Base-by-base conservation (phyloP, 2,113 vertebrate species). In the Saguinus imperator region DNA sequence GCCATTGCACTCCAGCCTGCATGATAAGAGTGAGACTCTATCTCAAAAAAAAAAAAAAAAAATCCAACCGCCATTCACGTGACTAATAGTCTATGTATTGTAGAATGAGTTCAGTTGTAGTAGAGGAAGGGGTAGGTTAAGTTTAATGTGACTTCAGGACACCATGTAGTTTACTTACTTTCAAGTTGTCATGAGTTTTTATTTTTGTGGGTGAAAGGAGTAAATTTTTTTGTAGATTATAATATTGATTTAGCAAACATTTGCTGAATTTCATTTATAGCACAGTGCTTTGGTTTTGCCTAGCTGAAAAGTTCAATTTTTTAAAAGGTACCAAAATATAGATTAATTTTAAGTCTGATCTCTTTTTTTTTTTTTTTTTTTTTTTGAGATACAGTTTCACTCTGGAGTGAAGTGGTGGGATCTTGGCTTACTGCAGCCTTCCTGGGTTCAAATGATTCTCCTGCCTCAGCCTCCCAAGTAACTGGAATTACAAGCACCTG, bases 341-440 rank as follows among this genome's bases (percentile, higher is more conserved):
- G 45, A 73, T 93, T 89, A 85, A 61, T 77, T 94, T 89, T 88
- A 92, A 91, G 57, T 11, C 32, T 75, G 37, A 32, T n/a, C 16
- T 10, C 16, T 52, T 52, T 50, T 50, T 50, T 13, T 50, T 50
- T 52, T 52, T 52, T 50, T 50, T 50, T 13, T 50, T 50, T 50
- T 52, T 52, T 52, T 52, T 52, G 50, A 52, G 50, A 52, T 52
- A 14, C 14, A 52, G 50, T 52, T 52, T 52, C 50, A 52, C 14
- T 16, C 14, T 52, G 50, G 50, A 52, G 50, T 52, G 50, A 29
- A 64, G 27, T 29, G 58, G 11, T 4, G 27, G 11, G 27, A 64
- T 64, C 58, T 64, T 64, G 27, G 58, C 58, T 64, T 1, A 13
- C 58, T 64, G 12, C 25, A 64, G 27, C 58, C 58, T 64, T 29